These are phyloP conservation scores for Sitophilus oryzae DNA, from an alignment of 1,140 invertebrate species.

Conservation along the genomic window DNA sequence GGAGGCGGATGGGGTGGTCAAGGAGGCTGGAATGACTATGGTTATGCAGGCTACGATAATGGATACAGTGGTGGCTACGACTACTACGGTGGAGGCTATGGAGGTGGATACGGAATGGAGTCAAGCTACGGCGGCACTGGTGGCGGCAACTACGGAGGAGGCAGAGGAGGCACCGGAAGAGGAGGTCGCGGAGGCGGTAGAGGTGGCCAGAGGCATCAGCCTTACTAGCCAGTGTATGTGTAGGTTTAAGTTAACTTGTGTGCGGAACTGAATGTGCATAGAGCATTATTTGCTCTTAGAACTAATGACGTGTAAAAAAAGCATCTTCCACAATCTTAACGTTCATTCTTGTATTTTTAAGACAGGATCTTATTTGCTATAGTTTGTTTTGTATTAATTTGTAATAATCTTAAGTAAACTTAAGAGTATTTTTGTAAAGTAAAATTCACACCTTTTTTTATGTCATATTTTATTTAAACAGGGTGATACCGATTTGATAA, in stretches of 20 bases:
- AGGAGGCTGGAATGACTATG: slow-evolving; percentile 4
- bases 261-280: slow-evolving; percentile 12
- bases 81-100: slow-evolving; percentile 8
- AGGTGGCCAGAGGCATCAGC: slow-evolving; percentile 24
- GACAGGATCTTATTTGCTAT: slow-evolving; percentile 7
- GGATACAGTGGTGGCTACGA: slow-evolving; percentile 10
- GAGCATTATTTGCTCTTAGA: slow-evolving; percentile 14
- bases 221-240: slow-evolving; percentile 15
- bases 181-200: slow-evolving; percentile 10
- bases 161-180: background rate
- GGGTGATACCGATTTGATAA: background rate
- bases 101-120: slow-evolving; percentile 2
- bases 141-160: slow-evolving; percentile 9
- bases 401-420: slow-evolving; percentile 12
- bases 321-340: slow-evolving; percentile 17
- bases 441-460: slow-evolving; percentile 3
- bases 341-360: slow-evolving; percentile 10
- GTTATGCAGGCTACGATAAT: slow-evolving; percentile 13
- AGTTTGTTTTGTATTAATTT: slow-evolving; percentile 21
- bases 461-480: slow-evolving; percentile 2
- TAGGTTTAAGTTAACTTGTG: slow-evolving; percentile 22
- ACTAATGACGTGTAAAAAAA: slow-evolving; percentile 10
- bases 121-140: background rate
- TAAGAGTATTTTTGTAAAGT: slow-evolving; percentile 25
- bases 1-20: slow-evolving; percentile 10